phyloP scores from a whole-genome alignment of 2,888 invertebrate genomes.

The Gandaritis pyraliata region DNA sequence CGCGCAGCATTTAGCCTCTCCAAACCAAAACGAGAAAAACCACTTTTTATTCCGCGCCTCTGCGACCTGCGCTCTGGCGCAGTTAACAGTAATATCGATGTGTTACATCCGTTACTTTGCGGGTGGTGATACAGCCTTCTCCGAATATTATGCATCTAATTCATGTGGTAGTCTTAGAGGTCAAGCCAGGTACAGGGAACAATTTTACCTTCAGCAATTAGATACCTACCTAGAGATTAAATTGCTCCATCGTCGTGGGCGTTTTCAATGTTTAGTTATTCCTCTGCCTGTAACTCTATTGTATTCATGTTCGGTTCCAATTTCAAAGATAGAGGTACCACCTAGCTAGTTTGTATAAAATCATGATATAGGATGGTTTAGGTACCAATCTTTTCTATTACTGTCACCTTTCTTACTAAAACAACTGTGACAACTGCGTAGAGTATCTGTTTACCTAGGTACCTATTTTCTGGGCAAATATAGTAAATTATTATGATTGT shows the following conservation, averaged over 20 bases:
- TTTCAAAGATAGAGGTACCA: no score
- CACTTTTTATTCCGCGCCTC: slow-evolving; percentile 54
- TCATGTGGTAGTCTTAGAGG: slow-evolving; percentile 23
- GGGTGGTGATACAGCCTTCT: slow-evolving; percentile 51
- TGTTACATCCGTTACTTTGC: slow-evolving; percentile 68
- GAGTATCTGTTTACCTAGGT: neutral
- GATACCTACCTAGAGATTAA: neutral
- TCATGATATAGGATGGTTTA: neutral
- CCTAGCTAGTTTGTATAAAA: neutral
- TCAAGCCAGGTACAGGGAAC: slow-evolving; percentile 32
- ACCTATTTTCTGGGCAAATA: no score
- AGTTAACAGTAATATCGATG: slow-evolving; percentile 66
- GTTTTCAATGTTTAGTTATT: slow-evolving; percentile 14
- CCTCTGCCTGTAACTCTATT: slow-evolving; percentile 11
- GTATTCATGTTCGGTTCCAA: neutral
- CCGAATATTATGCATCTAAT: slow-evolving; percentile 15
- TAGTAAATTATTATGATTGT: no score
- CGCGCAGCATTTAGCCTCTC: slow-evolving; percentile 43
- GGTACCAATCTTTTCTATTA: neutral
- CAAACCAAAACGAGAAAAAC: slow-evolving; percentile 65
- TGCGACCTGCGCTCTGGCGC: slow-evolving; percentile 51
- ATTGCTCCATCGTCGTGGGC: slow-evolving; percentile 8
- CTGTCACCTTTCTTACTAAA: neutral
- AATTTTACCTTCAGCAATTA: neutral
- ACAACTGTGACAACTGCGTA: slow-evolving; percentile 1